phyloP scores from a whole-genome alignment of 2,888 invertebrate genomes.

The Caenorhabditis macrosperma region DNA sequence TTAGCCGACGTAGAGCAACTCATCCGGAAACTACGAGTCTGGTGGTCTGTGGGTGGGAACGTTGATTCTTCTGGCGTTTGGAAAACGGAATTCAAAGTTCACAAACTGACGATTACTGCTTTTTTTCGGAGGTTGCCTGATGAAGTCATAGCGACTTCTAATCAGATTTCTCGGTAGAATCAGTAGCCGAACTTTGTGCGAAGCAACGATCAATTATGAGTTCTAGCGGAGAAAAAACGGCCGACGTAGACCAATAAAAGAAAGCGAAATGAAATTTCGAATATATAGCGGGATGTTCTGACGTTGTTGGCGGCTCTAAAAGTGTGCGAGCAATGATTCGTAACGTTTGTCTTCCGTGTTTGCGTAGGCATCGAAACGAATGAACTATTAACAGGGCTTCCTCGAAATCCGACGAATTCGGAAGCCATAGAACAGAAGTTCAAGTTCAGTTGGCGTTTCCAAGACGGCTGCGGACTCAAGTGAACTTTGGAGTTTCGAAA shows the following conservation, averaged over 20 bases:
- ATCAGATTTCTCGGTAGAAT: no score
- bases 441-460: neutral
- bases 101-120: no score
- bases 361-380: neutral
- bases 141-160: no score
- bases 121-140: no score
- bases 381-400: neutral
- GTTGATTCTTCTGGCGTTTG: neutral
- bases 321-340: neutral
- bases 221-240: no score
- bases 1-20: neutral
- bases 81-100: neutral
- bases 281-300: neutral
- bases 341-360: neutral
- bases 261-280: neutral
- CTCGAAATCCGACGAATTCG: neutral
- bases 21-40: conserved; percentile 2
- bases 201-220: no score
- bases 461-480: neutral
- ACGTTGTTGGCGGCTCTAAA: neutral
- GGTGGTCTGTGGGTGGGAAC: conserved; percentile 4
- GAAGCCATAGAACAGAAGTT: neutral
- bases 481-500: neutral
- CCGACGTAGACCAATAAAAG: no score
- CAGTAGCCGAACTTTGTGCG: neutral